phyloP scores from a whole-genome alignment of 2,888 invertebrate species.

The Neoascia interrupta region DNA sequence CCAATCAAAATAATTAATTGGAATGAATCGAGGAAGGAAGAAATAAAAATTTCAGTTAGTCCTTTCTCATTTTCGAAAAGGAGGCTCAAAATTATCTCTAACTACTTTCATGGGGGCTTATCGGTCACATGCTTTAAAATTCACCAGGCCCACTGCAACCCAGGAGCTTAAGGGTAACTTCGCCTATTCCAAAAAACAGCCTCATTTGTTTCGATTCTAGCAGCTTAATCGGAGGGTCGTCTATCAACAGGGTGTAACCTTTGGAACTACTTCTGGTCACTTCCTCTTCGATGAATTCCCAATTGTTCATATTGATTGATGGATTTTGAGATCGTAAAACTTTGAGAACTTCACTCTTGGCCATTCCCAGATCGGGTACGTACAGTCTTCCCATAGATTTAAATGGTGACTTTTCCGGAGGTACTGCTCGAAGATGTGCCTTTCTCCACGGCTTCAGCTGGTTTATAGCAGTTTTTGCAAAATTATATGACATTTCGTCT shows the following conservation, averaged over 20 bases:
- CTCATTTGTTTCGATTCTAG: constrained; percentile 7
- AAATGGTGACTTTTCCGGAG: background rate
- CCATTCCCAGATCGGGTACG: constrained; percentile 13
- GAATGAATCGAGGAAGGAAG: too few relatives aligned
- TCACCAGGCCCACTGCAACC: background rate
- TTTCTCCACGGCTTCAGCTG: constrained; percentile 19
- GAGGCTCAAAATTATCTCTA: background rate
- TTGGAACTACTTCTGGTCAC: background rate
- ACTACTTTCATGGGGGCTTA: background rate
- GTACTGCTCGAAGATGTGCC: constrained; percentile 7
- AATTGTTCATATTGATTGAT: constrained; percentile 1
- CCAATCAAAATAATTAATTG: too few relatives aligned
- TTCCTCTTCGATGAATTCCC: constrained; percentile 36
- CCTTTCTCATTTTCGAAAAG: too few relatives aligned
- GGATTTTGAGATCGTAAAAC: constrained; percentile 38
- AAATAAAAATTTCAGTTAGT: too few relatives aligned
- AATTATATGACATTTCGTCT: constrained; percentile 11
- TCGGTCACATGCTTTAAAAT: background rate
- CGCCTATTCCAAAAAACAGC: constrained; percentile 36
- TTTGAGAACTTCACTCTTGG: background rate
- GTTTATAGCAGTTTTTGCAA: constrained; percentile 15
- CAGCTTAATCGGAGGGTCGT: constrained; percentile 15
- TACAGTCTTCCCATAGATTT: background rate
- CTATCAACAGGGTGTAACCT: constrained; percentile 2
- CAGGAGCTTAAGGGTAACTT: constrained; percentile 15